Evolutionary conservation across 2,797 vertebrate genomes (phyloP), one percentile per base, ranked within the genome.

Genomic region (Pterois miles): DNA sequence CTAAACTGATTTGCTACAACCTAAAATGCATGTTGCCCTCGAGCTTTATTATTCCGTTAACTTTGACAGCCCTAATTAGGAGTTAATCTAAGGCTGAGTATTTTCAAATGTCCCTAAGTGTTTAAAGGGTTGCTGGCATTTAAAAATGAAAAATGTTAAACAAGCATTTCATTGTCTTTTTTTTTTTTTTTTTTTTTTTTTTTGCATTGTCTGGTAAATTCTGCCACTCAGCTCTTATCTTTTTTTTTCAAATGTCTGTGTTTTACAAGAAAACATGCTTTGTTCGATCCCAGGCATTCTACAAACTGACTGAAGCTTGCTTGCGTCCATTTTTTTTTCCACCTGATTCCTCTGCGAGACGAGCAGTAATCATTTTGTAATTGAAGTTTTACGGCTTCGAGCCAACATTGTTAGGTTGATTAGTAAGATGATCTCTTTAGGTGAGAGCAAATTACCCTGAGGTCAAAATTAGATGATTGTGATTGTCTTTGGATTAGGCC

Each of bases 331-430:
- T 64, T 69, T 22, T 52, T 63, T 53, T 60, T 18, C 16, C 34
- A 68, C 36, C 54, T 14, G 50, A 73, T 66, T 67, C 34, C 40
- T 62, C 14, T 54, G 14, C 72, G 62, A 74, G 52, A 71, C 11
- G 10, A 66, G 40, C 62, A n/a, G 52, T 40, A 74, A 84, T 86
- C 29, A 82, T 80, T 83, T 59, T 33, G 12, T 85, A 86, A 89
- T 77, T 76, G 36, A 82, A 57, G 67, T 75, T 86, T 82, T 40
- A 68, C 5, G 0, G 59, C 69, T 84, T 76, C 56, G 34, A 77
- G 74, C 71, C 68, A 77, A 58, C 66, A 77, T 83, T 76, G 65
- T 81, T 80, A 18, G 52, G 58, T 68, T 90, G 77, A 90, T 92
- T 83, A 76, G 65, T 71, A 63, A 83, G 33, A 80, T 31, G 52